phyloP scores from a whole-genome alignment of 2,797 vertebrate genomes.

The Acridotheres tristis region DNA sequence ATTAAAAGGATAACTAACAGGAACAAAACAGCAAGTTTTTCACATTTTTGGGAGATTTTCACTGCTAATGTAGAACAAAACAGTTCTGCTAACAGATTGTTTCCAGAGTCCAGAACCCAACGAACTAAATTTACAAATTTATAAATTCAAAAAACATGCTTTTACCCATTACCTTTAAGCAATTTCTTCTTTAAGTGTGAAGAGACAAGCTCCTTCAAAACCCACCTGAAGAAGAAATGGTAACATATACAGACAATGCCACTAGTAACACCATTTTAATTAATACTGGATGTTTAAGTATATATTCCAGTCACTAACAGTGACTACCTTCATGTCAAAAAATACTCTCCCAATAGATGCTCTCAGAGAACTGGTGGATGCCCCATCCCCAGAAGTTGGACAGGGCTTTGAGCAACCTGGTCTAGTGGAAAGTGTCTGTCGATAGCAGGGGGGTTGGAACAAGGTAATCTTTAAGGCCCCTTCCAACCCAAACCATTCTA shows the following conservation, averaged over 20 bases:
- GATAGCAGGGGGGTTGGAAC: neutral
- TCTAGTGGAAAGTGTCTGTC: no score
- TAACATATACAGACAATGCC: neutral
- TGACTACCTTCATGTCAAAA: neutral
- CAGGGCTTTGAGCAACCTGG: neutral
- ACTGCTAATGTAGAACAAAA: neutral
- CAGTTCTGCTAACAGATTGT: neutral
- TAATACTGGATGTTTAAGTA: neutral
- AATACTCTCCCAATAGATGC: neutral
- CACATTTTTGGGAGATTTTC: neutral
- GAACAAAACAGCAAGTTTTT: neutral
- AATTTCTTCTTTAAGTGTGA: neutral
- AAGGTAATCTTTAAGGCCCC: neutral
- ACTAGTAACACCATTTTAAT: neutral
- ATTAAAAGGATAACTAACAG: neutral
- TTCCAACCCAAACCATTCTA: neutral
- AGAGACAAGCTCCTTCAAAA: neutral
- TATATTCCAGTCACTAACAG: neutral
- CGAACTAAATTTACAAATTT: neutral
- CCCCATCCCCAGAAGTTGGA: neutral
- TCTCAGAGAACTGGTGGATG: neutral
- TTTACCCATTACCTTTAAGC: neutral
- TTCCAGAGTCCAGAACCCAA: neutral
- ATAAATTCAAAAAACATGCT: neutral
- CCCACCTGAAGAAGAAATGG: neutral